Conservation (phyloP, 2,113 vertebrate genomes). For the Balaeniceps rex region DNA sequence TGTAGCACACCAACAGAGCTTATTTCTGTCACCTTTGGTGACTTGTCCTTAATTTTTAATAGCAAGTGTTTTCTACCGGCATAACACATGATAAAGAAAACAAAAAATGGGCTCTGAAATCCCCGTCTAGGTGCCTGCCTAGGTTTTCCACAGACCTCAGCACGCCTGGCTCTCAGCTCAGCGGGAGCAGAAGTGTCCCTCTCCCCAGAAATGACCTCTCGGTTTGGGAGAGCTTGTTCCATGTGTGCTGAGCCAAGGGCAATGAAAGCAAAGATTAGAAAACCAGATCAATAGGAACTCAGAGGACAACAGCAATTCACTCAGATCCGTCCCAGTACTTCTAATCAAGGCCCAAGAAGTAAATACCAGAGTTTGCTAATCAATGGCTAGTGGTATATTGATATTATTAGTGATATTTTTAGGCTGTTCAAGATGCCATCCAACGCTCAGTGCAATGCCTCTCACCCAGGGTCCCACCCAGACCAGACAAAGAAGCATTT, state of each 20-base stretch:
- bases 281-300: not conserved
- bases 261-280: not conserved
- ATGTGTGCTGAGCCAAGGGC: accelerated
- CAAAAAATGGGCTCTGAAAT: not conserved
- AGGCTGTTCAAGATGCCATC: not conserved
- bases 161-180: not conserved
- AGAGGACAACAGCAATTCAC: not conserved
- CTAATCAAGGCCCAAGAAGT: not conserved
- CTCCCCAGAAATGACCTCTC: not conserved
- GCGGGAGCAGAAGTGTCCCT: not conserved
- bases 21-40: not conserved
- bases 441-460: not conserved
- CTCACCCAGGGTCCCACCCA: accelerated
- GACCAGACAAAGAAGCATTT: accelerated
- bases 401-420: not conserved
- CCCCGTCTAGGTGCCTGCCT: not conserved
- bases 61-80: not conserved
- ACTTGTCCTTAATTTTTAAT: not conserved
- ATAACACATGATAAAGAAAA: not conserved
- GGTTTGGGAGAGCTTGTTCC: not conserved
- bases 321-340: not conserved
- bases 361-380: not conserved
- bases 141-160: not conserved
- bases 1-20: not conserved
- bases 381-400: not conserved